Evolutionary conservation across 2,888 invertebrate species (phyloP), one percentile per base, ranked within the genome.

Genomic region (Cosmorhoe ocellata): DNA sequence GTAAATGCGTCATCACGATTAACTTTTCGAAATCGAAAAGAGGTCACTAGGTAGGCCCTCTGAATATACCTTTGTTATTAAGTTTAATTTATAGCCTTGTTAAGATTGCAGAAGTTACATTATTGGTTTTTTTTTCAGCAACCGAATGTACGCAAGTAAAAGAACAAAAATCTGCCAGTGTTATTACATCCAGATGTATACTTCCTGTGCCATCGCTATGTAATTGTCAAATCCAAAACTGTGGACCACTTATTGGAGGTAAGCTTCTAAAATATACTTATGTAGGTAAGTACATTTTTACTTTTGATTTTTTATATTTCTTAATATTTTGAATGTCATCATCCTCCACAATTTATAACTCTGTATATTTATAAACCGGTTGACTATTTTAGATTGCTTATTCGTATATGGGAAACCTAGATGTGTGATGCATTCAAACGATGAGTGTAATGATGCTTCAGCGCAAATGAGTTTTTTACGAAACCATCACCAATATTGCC

Each of bases 341-440:
- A n/a, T n/a, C n/a, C n/a, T n/a, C n/a, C n/a, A n/a, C n/a, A n/a
- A n/a, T n/a, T n/a, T n/a, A n/a, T n/a, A n/a, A n/a, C n/a, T n/a
- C n/a, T n/a, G n/a, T n/a, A n/a, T n/a, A n/a, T n/a, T n/a, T n/a
- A n/a, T n/a, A n/a, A n/a, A n/a, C n/a, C n/a, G n/a, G n/a, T n/a
- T n/a, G n/a, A n/a, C n/a, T n/a, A n/a, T 51, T 59, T 22, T 64
- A 84, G 84, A 78, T 40, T 84, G 81, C 47, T 32, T 80, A 14
- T 79, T 74, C 56, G 67, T 83, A 0, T 84, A 79, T 45, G 76
- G 74, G 12, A 61, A 63, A 4, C 82, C 83, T 6, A 68, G 60
- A 8, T 80, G 81, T 58, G 54, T 76, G 4, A 54, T 79, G 0
- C 81, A 81, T 42, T 59, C 53, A 5, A 33, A 56, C 1, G 30